Conservation (phyloP, 2,888 invertebrate genomes). For the Troides oblongomaculatus region DNA sequence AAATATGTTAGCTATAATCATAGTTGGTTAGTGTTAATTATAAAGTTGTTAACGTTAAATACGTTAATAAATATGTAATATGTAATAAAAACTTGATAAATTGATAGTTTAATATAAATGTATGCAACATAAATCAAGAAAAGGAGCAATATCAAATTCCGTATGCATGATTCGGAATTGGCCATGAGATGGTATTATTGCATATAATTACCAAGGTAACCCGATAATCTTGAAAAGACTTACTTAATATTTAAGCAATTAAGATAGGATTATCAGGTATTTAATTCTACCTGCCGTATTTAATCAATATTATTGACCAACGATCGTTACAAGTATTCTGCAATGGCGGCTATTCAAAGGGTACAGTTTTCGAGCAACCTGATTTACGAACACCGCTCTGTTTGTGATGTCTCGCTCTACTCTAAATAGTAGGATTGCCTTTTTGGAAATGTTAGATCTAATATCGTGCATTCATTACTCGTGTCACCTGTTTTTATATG, state of each 20-base stretch:
- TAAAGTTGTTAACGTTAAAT: not conserved
- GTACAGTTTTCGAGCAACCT: conserved; percentile 69
- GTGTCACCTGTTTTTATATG: conserved; percentile 8
- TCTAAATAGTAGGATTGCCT: conserved; percentile 60
- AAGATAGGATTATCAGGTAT: conserved; percentile 25
- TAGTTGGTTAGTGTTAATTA: conserved; percentile 1
- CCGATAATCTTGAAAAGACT: conserved; percentile 10
- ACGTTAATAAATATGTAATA: not conserved
- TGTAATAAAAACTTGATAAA: conserved; percentile 7
- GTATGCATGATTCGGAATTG: conserved; percentile 3
- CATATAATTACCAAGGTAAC: conserved; percentile 20
- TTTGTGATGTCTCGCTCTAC: conserved; percentile 46
- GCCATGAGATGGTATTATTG: conserved; percentile 25
- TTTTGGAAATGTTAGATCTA: conserved; percentile 69
- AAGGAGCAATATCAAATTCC: conserved; percentile 15
- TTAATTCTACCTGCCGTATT: conserved; percentile 20
- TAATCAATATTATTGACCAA: conserved; percentile 31
- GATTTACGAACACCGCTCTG: conserved; percentile 64
- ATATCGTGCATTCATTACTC: conserved; percentile 54
- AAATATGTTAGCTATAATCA: not conserved
- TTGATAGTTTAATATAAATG: conserved; percentile 3
- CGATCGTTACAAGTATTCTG: conserved; percentile 36
- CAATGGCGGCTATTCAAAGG: conserved; percentile 58
- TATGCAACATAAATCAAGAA: conserved; percentile 12
- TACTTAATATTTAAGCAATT: conserved; percentile 22